phyloP scores from a whole-genome alignment of 2,888 invertebrate genomes.

The Thalpophila matura region DNA sequence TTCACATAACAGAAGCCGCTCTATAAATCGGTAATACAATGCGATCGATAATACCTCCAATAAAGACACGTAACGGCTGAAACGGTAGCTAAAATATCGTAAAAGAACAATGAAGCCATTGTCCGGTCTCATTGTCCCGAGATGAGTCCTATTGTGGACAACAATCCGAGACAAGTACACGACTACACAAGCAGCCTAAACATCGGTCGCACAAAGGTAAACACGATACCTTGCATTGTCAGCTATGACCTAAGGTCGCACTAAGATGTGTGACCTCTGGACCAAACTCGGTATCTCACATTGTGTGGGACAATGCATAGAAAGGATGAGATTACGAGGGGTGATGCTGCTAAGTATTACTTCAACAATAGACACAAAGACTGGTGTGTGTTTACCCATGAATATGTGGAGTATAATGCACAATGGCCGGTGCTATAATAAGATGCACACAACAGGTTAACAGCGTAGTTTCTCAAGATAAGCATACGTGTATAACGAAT shows the following conservation, averaged over 20 bases:
- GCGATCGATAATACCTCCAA: conserved; percentile 86
- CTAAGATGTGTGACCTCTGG: conserved; percentile 82
- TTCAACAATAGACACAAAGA: conserved; percentile 86
- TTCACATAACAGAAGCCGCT: conserved; percentile 75
- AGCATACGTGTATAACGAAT: conserved; percentile 90
- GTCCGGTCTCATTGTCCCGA: conserved; percentile 77
- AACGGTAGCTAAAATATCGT: conserved; percentile 87
- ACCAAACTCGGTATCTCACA: conserved; percentile 79
- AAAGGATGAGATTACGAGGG: conserved; percentile 86
- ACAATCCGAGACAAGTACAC: conserved; percentile 66
- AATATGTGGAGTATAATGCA: conserved; percentile 86
- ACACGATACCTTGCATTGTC: conserved; percentile 82
- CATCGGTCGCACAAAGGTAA: conserved; percentile 81
- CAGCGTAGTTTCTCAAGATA: conserved; percentile 86
- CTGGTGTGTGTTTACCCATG: conserved; percentile 90
- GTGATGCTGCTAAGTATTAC: conserved; percentile 89
- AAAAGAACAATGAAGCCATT: conserved; percentile 83
- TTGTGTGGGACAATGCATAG: conserved; percentile 79
- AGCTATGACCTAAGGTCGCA: conserved; percentile 84
- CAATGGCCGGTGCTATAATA: conserved; percentile 87
- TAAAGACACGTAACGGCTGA: conserved; percentile 82
- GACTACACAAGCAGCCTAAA: conserved; percentile 70
- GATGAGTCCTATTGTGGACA: conserved; percentile 74
- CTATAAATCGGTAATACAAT: conserved; percentile 86
- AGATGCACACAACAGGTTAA: conserved; percentile 86